Evolutionary conservation across 2,113 vertebrate genomes (phyloP), one percentile per base, ranked within the genome.

Genomic region (Larimichthys crocea): DNA sequence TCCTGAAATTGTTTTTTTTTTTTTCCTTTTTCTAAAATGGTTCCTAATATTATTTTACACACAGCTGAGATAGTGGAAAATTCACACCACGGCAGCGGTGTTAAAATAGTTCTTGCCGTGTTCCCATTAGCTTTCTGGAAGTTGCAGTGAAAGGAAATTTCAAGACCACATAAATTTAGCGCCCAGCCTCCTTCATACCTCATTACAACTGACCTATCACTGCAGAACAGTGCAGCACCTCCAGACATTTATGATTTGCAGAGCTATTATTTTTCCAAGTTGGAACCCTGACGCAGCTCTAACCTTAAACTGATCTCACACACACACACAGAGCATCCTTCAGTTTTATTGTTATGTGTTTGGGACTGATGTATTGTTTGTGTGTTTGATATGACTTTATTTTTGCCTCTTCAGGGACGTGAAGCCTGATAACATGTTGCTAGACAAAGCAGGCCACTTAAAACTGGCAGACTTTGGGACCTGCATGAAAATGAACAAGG

Each of bases 401-500:
- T 90, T 91, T 87, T 53, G 48, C 55, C 48, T 94, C 57, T 59
- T 86, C 91, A 99, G 98, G 93, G 98, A 99, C 89, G 98, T 99
- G 92, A 99, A 99, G 89, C 98, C 98, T 87, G 98, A 99, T 93
- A 99, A 99, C 93, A 99, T 99, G 98, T 95, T 99, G 94, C 95
- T 99, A 84, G 98, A 99, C 94, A 99, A 98, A 95, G 94, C 96
- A 87, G 98, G 98, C 85, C 98, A 99, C 95, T 94, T 99, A 92
- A 99, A 99, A 94, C 95, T 99, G 90, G 98, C 98, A 75, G 98
- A 99, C 93, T 99, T 99, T 95, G 98, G 98, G 93, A 99, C 98
- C 95, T 99, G 98, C 91, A 99, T 99, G 98, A 99, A 99, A 96
- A 99, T 99, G 98, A 99, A 99, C 90, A 97, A 98, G 97, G 98